Percentiles rank a stretch among this genome's conserved stretches.
phyloP scores from a whole-genome alignment of 2,113 vertebrate species.

The Puntigrus tetrazona region DNA sequence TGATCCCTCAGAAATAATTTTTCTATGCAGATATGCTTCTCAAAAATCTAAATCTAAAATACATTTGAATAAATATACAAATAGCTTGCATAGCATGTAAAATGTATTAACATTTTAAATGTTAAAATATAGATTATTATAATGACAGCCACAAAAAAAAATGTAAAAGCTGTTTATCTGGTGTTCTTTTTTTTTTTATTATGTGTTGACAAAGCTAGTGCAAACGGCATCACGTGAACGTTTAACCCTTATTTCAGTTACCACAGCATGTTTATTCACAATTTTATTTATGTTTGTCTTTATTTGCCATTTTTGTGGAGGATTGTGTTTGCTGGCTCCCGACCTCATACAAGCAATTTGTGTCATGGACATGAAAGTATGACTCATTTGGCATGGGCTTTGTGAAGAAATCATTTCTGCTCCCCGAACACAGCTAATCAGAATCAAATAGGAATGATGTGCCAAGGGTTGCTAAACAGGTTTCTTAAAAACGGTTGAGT shows the following conservation, averaged over 20 bases:
- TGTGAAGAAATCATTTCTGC: slow-evolving; percentile 3
- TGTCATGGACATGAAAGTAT: slow-evolving; percentile 33
- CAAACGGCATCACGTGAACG: background rate
- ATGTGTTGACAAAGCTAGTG: background rate
- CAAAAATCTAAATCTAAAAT: background rate
- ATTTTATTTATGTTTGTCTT: background rate
- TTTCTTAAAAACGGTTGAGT: background rate
- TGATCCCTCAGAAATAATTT: background rate
- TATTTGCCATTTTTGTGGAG: background rate
- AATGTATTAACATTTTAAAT: no score
- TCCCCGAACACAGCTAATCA: slow-evolving; percentile 6
- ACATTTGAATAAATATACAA: background rate
- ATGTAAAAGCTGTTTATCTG: background rate
- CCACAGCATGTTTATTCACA: background rate
- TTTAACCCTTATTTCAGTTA: background rate
- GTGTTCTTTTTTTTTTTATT: background rate
- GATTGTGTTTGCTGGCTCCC: background rate
- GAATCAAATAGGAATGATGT: slow-evolving; percentile 1
- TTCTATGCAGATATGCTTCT: background rate
- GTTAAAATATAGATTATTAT: background rate
- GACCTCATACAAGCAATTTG: slow-evolving; percentile 32
- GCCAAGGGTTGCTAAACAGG: background rate
- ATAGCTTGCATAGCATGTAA: background rate
- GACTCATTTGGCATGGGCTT: slow-evolving; percentile 36
- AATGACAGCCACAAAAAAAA: background rate